phyloP scores from a whole-genome alignment of 2,888 invertebrate genomes.

The Heliothis peltigera region DNA sequence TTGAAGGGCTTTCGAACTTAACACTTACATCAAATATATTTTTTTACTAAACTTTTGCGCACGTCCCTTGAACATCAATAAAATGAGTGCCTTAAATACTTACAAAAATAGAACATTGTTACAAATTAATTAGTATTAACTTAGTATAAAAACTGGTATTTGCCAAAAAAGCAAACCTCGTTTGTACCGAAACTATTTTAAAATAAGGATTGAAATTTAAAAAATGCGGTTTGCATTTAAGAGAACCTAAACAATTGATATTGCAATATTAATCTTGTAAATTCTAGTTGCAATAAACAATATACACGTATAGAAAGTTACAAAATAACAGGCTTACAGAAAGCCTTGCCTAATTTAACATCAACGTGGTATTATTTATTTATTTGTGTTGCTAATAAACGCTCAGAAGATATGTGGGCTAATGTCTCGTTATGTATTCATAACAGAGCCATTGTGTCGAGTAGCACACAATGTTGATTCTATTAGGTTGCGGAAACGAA shows the following conservation, averaged over 20 bases:
- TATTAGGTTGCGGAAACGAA: constrained; percentile 83
- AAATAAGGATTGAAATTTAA: too few relatives aligned
- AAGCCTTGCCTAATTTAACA: constrained; percentile 18
- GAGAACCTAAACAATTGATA: too few relatives aligned
- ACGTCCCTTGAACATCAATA: neutral
- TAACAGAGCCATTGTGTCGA: constrained; percentile 82
- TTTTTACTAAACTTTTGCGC: constrained; percentile 17
- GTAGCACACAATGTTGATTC: constrained; percentile 81
- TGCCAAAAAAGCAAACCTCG: too few relatives aligned
- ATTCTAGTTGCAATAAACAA: too few relatives aligned
- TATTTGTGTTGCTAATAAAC: constrained; percentile 82
- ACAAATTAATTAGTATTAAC: too few relatives aligned
- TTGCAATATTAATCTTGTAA: too few relatives aligned
- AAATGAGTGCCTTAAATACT: neutral
- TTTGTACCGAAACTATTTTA: too few relatives aligned
- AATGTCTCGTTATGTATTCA: constrained; percentile 86
- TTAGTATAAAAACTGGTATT: too few relatives aligned
- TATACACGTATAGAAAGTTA: neutral
- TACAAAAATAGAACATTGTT: too few relatives aligned
- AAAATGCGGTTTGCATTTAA: too few relatives aligned
- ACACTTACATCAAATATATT: constrained; percentile 27
- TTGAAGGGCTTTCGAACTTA: constrained; percentile 50
- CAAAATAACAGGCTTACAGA: neutral
- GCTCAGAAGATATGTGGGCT: constrained; percentile 79
- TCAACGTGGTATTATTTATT: constrained; percentile 51